phyloP scores from a whole-genome alignment of 2,888 invertebrate genomes.

The Colostygia pectinataria region DNA sequence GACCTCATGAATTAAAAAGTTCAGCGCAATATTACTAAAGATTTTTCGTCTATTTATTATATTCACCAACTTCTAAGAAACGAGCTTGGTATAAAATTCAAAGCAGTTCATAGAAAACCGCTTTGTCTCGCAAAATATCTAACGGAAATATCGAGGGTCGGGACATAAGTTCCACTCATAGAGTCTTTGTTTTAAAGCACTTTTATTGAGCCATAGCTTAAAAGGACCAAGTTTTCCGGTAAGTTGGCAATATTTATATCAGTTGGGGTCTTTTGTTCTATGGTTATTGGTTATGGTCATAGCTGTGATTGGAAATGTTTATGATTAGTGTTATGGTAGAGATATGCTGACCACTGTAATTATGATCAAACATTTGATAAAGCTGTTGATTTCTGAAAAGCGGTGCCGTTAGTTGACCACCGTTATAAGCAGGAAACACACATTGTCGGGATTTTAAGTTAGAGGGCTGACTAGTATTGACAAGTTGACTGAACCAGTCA shows the following conservation, averaged over 20 bases:
- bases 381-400: too few relatives aligned
- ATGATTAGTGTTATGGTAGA: conserved; percentile 28
- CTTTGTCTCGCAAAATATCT: conserved; percentile 27
- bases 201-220: conserved; percentile 50
- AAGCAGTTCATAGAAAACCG: conserved; percentile 10
- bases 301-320: conserved; percentile 28
- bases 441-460: too few relatives aligned
- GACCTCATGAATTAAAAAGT: too few relatives aligned
- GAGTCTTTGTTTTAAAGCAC: conserved; percentile 52
- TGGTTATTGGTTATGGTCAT: conserved; percentile 34
- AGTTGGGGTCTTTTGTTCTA: conserved; percentile 34
- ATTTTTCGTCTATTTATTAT: too few relatives aligned
- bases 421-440: too few relatives aligned
- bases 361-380: background rate
- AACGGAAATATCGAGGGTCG: conserved; percentile 46
- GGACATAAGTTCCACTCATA: conserved; percentile 52
- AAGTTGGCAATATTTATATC: conserved; percentile 49
- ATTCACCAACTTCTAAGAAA: too few relatives aligned
- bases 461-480: too few relatives aligned
- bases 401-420: too few relatives aligned
- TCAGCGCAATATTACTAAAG: too few relatives aligned
- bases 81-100: conserved; percentile 6
- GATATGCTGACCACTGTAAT: conserved; percentile 15
- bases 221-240: conserved; percentile 44
- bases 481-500: too few relatives aligned